Percentiles rank a stretch among this genome's conserved stretches.
These are phyloP conservation scores for Centrocercus urophasianus DNA, from an alignment of 2,113 vertebrate species.

Conservation along the genomic window DNA sequence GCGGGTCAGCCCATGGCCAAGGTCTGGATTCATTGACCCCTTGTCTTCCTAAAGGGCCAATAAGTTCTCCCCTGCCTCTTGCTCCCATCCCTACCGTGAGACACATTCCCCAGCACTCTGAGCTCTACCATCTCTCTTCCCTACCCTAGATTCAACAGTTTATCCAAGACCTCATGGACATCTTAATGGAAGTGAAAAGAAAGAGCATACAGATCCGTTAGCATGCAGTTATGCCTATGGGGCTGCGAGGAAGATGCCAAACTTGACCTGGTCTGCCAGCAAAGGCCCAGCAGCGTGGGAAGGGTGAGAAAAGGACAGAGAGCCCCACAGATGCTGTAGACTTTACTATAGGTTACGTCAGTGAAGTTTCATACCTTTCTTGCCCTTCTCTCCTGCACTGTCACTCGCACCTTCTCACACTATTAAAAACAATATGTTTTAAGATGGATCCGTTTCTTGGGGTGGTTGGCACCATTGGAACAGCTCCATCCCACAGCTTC, in stretches of 20 bases:
- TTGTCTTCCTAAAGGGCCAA: neutral
- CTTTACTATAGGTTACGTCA: neutral
- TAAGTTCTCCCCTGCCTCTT: neutral
- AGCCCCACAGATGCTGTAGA: neutral
- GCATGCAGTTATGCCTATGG: neutral
- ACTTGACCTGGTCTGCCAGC: neutral
- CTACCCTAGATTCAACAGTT: constrained; percentile 70
- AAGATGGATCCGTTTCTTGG: neutral
- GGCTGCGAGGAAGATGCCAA: neutral
- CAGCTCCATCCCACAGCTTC: neutral
- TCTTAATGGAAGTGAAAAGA: constrained; percentile 53
- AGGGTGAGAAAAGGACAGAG: neutral
- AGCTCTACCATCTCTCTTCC: neutral
- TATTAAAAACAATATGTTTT: neutral
- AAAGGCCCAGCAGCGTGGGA: neutral
- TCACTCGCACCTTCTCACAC: too few species aligned
- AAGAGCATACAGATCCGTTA: neutral
- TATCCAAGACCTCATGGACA: constrained; percentile 68
- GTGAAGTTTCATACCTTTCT: neutral
- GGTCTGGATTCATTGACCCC: neutral
- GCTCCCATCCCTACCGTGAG: neutral
- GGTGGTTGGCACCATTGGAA: neutral
- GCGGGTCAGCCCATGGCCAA: neutral
- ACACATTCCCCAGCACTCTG: neutral
- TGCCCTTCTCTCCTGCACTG: neutral